These are phyloP conservation scores for Rhinoraja longicauda DNA, from an alignment of 2,797 vertebrate species.

Conservation along the genomic window DNA sequence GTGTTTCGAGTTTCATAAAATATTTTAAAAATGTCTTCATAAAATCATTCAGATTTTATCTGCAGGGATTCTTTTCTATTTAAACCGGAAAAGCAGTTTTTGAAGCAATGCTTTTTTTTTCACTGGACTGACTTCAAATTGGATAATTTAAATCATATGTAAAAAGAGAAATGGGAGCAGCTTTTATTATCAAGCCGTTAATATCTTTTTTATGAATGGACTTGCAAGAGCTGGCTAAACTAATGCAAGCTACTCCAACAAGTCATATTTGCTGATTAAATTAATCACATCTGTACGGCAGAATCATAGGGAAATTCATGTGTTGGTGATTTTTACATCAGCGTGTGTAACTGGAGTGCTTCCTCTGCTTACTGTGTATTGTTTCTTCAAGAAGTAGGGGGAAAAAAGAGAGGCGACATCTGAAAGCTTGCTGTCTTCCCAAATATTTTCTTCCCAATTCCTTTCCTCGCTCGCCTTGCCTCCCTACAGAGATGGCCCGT, in stretches of 20 bases:
- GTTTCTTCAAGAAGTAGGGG: neutral
- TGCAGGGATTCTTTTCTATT: neutral
- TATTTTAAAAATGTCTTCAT: conserved; percentile 30
- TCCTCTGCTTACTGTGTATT: neutral
- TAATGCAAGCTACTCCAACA: neutral
- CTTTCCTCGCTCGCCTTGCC: neutral
- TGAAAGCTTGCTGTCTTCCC: neutral
- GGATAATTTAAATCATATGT: conserved; percentile 35
- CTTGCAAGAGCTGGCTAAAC: neutral
- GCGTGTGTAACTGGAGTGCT: neutral
- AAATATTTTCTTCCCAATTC: neutral
- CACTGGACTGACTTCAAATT: conserved; percentile 26
- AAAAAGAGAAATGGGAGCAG: neutral
- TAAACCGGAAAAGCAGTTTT: neutral
- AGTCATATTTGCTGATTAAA: neutral
- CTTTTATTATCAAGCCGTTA: conserved; percentile 1
- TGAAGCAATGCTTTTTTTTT: neutral
- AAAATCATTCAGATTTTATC: conserved; percentile 33
- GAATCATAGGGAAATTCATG: neutral
- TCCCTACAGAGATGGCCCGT: neutral
- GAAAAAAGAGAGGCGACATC: too few species aligned
- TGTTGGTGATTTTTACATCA: neutral
- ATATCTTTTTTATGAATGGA: conserved; percentile 32
- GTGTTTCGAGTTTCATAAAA: conserved; percentile 26
- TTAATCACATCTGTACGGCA: neutral